Evolutionary conservation across 2,797 vertebrate genomes (phyloP).

Genomic region (Phrynocephalus forsythii): DNA sequence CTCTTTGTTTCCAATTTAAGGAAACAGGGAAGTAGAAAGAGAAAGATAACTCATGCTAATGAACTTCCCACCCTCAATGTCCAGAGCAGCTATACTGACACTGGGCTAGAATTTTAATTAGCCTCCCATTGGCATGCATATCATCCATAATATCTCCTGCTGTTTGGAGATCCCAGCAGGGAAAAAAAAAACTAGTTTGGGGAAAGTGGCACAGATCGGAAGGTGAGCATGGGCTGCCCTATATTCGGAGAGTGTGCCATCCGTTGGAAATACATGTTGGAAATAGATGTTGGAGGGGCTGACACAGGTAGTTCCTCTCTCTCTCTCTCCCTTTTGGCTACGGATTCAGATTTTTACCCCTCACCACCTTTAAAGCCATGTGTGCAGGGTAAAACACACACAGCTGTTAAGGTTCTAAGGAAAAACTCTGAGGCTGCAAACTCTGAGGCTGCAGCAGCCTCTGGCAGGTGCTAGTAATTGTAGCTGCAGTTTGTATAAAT

Average conservation of each 20-base stretch:
- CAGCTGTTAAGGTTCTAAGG: too few species aligned
- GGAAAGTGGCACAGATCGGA: background rate
- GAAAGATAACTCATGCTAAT: conserved; percentile 53
- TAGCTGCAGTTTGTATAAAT: too few species aligned
- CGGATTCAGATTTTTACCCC: background rate
- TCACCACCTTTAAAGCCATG: background rate
- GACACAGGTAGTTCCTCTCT: background rate
- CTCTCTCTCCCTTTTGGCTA: background rate
- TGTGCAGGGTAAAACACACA: too few species aligned
- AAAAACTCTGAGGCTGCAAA: too few species aligned
- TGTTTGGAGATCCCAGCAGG: conserved; percentile 26
- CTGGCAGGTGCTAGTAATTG: too few species aligned
- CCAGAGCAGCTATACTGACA: background rate
- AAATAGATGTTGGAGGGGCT: background rate
- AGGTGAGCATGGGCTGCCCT: conserved; percentile 25
- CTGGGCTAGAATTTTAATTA: conserved; percentile 61
- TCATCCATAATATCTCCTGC: conserved; percentile 49
- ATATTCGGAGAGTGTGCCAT: background rate
- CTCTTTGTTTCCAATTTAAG: conserved; percentile 6
- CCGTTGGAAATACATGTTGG: background rate
- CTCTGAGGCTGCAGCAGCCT: too few species aligned
- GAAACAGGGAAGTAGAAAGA: conserved; percentile 28
- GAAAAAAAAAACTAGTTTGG: conserved; percentile 7
- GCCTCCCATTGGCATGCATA: conserved; percentile 56
- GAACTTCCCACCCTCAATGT: conserved; percentile 25